phyloP scores from a whole-genome alignment of 2,797 vertebrate genomes.

The Hippocampus kuda region DNA sequence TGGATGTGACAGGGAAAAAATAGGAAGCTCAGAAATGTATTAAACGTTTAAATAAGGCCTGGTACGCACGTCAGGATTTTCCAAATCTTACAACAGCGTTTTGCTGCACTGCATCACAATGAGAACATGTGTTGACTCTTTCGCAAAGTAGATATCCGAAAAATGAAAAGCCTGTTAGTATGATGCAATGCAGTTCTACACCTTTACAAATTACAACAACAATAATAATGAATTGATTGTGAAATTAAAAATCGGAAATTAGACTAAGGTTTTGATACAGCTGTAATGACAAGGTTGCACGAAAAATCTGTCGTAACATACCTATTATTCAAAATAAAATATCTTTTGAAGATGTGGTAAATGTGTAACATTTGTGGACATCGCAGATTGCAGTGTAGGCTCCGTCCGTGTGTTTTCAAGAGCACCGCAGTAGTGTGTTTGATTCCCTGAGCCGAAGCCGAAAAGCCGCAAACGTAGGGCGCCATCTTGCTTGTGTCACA shows the following conservation, averaged over 20 bases:
- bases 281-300: background rate
- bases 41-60: too few relatives aligned
- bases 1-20: background rate
- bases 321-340: background rate
- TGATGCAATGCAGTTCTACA: too few relatives aligned
- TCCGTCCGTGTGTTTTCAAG: background rate
- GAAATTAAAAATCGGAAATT: background rate
- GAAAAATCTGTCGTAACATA: background rate
- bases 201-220: background rate
- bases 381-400: background rate
- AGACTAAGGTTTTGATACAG: background rate
- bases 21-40: background rate
- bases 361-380: background rate
- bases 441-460: background rate
- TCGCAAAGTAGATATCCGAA: background rate
- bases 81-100: too few relatives aligned
- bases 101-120: background rate
- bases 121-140: background rate
- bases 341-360: background rate
- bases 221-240: background rate
- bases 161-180: background rate
- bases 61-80: too few relatives aligned
- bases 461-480: conserved; percentile 31
- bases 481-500: conserved; percentile 60
- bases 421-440: background rate